phyloP scores from a whole-genome alignment of 2,888 invertebrate species.

The Chromoteleia sp. region DNA sequence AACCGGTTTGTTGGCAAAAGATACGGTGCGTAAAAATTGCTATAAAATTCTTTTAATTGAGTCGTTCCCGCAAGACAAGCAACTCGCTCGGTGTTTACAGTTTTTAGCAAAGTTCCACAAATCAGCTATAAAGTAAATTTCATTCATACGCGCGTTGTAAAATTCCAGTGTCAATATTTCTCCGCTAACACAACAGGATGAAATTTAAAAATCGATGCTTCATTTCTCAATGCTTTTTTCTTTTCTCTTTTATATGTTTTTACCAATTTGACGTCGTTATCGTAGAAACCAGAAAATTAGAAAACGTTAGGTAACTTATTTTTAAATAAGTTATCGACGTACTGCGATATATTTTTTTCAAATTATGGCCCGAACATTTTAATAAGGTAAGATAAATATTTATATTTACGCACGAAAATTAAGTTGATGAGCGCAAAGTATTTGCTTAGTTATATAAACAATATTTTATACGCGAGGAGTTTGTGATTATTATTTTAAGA shows the following conservation, averaged over 20 bases:
- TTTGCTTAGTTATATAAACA: neutral
- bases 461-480: neutral
- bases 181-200: neutral
- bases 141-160: constrained; percentile 10
- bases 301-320: neutral
- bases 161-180: constrained; percentile 21
- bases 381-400: constrained; percentile 5
- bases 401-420: neutral
- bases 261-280: neutral
- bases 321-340: constrained; percentile 1
- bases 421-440: neutral
- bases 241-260: too few relatives aligned
- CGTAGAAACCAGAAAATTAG: neutral
- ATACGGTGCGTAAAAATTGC: constrained; percentile 7
- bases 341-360: neutral
- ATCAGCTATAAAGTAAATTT: constrained; percentile 20
- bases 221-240: constrained; percentile 6
- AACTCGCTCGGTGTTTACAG: constrained; percentile 6
- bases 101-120: constrained; percentile 10
- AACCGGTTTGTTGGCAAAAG: neutral
- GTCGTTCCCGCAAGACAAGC: constrained; percentile 8
- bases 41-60: constrained; percentile 19
- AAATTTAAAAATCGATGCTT: constrained; percentile 13
- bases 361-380: neutral
- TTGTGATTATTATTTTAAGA: constrained; percentile 14